These are phyloP conservation scores for Mesembrinibis cayennensis DNA, from an alignment of 2,113 vertebrate species.

Conservation along the genomic window DNA sequence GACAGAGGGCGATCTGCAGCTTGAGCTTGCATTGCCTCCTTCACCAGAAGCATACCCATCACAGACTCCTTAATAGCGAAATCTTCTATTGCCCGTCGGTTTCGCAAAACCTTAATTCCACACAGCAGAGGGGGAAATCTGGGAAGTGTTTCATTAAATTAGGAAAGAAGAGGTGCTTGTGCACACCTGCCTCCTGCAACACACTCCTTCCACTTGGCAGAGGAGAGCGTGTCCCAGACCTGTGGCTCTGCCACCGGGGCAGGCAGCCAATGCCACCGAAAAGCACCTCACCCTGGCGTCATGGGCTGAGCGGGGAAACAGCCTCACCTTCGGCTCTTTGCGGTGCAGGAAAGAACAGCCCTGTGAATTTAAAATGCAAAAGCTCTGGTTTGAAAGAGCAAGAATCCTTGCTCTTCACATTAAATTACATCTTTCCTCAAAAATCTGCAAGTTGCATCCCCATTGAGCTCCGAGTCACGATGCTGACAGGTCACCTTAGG, in stretches of 20 bases:
- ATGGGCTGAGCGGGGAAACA: fast-evolving
- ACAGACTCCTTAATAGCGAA: background rate
- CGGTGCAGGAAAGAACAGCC: background rate
- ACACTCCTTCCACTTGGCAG: fast-evolving
- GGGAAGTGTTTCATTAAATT: background rate
- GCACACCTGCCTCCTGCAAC: fast-evolving
- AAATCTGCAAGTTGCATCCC: background rate
- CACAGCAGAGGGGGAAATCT: fast-evolving
- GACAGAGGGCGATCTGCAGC: fast-evolving
- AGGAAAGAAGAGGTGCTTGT: fast-evolving
- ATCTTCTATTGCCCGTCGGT: background rate
- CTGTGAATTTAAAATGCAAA: background rate
- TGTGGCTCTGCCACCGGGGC: fast-evolving
- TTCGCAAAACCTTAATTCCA: background rate
- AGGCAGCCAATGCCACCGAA: fast-evolving
- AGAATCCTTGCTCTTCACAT: background rate
- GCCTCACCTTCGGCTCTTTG: background rate
- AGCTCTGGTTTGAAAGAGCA: background rate
- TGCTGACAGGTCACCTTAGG: background rate
- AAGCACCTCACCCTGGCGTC: fast-evolving
- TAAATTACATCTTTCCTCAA: background rate
- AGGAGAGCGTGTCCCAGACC: background rate
- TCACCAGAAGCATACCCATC: background rate
- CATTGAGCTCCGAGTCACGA: background rate
- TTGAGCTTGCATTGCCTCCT: background rate